These are phyloP conservation scores for Ligdia adustata DNA, from an alignment of 2,888 invertebrate genomes.

Conservation along the genomic window DNA sequence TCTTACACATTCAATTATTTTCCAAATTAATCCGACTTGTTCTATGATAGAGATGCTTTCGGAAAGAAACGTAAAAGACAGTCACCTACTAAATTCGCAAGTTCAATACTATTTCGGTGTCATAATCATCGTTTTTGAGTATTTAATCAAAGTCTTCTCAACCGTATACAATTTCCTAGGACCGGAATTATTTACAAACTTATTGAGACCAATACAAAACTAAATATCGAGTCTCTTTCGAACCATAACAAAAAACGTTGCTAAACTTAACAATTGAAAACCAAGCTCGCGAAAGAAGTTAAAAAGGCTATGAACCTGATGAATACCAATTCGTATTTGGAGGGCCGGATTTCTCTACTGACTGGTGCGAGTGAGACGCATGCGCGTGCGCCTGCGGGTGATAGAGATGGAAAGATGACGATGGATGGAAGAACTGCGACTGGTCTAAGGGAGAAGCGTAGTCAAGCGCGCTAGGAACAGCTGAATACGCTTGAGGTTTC, in stretches of 20 bases:
- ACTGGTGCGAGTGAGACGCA: slow-evolving; percentile 71
- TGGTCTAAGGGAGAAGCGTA: slow-evolving; percentile 89
- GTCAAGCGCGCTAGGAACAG: slow-evolving; percentile 86
- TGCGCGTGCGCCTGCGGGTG: slow-evolving; percentile 86
- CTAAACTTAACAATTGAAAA: slow-evolving; percentile 50
- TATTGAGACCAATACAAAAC: slow-evolving; percentile 52
- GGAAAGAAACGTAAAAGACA: too few species aligned
- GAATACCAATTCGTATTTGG: slow-evolving; percentile 91
- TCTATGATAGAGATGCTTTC: too few species aligned
- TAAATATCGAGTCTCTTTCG: slow-evolving; percentile 30
- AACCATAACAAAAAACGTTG: slow-evolving; percentile 48
- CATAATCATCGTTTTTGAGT: slow-evolving; percentile 43
- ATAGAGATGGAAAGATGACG: slow-evolving; percentile 94
- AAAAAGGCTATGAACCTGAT: slow-evolving; percentile 87
- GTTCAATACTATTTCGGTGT: too few species aligned
- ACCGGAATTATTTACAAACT: slow-evolving; percentile 43
- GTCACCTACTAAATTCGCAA: too few species aligned
- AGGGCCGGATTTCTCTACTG: slow-evolving; percentile 85
- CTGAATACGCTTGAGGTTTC: slow-evolving; percentile 95
- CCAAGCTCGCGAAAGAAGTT: slow-evolving; percentile 29
- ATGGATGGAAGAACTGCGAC: slow-evolving; percentile 92
- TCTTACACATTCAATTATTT: too few species aligned
- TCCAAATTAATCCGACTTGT: too few species aligned
- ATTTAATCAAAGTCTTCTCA: slow-evolving; percentile 58
- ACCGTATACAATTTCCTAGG: slow-evolving; percentile 63